Conservation (phyloP, 2,888 invertebrate genomes). For the Xylota segnis region DNA sequence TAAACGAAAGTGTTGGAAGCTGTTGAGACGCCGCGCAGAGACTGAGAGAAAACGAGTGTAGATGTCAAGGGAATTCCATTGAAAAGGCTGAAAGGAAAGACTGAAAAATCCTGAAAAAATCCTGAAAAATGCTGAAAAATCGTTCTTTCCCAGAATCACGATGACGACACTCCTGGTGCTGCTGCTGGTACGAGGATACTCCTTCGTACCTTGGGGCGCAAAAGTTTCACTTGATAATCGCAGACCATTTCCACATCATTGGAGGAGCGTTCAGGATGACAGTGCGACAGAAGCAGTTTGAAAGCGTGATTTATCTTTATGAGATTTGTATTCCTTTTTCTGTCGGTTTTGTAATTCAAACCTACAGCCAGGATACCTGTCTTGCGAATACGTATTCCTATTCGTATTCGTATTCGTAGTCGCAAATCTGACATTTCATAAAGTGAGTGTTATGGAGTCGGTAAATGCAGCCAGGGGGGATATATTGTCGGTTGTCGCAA, state of each 20-base stretch:
- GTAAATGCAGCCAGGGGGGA: constrained; percentile 22
- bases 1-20: constrained; percentile 62
- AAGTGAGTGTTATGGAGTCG: constrained; percentile 36
- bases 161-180: constrained; percentile 45
- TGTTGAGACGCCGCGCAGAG: constrained; percentile 14
- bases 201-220: constrained; percentile 54
- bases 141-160: constrained; percentile 22
- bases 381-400: background rate
- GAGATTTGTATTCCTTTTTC: constrained; percentile 49
- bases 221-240: constrained; percentile 69
- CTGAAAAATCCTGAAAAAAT: constrained; percentile 27
- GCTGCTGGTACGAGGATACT: constrained; percentile 29
- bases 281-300: constrained; percentile 41
- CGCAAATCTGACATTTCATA: constrained; percentile 47
- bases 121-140: constrained; percentile 31
- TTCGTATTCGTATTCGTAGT: constrained; percentile 5
- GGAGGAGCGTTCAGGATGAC: constrained; percentile 37
- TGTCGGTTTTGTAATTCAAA: constrained; percentile 14
- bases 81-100: constrained; percentile 42
- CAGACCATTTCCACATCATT: constrained; percentile 69
- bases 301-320: constrained; percentile 71
- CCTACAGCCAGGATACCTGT: background rate
- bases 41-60: constrained; percentile 19
- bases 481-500: background rate
- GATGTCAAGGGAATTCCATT: constrained; percentile 59